These are phyloP conservation scores for Nymphalis io DNA, from an alignment of 1,140 invertebrate genomes.

Conservation along the genomic window DNA sequence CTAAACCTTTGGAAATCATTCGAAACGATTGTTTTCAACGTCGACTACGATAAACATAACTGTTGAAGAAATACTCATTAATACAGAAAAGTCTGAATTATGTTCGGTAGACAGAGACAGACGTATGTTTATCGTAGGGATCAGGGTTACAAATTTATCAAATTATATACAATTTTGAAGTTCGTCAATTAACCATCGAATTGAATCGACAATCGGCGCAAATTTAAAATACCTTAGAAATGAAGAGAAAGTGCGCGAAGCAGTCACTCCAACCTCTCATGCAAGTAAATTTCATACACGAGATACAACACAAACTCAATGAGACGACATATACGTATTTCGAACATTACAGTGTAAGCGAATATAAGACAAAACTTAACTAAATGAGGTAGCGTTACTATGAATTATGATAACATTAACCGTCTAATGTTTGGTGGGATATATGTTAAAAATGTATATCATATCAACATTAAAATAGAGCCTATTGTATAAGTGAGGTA, in stretches of 20 bases:
- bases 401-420: constrained; percentile 69
- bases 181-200: background rate
- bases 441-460: constrained; percentile 68
- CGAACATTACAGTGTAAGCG: constrained; percentile 10
- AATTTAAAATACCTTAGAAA: constrained; percentile 8
- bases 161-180: background rate
- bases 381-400: constrained; percentile 77
- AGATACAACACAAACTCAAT: background rate
- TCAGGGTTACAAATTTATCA: background rate
- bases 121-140: constrained; percentile 1
- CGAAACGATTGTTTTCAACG: background rate
- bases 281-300: constrained; percentile 42
- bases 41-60: constrained; percentile 4
- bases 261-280: constrained; percentile 32
- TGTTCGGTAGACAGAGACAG: background rate
- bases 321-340: constrained; percentile 19
- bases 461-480: constrained; percentile 71
- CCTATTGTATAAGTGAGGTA: constrained; percentile 76
- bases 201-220: background rate
- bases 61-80: constrained; percentile 1
- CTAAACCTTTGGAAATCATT: constrained; percentile 53
- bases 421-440: constrained; percentile 76
- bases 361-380: constrained; percentile 57
- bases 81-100: background rate
- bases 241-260: constrained; percentile 20